Evolutionary conservation across 2,888 invertebrate species (phyloP), one percentile per base, ranked within the genome.

Genomic region (Meganola albula): DNA sequence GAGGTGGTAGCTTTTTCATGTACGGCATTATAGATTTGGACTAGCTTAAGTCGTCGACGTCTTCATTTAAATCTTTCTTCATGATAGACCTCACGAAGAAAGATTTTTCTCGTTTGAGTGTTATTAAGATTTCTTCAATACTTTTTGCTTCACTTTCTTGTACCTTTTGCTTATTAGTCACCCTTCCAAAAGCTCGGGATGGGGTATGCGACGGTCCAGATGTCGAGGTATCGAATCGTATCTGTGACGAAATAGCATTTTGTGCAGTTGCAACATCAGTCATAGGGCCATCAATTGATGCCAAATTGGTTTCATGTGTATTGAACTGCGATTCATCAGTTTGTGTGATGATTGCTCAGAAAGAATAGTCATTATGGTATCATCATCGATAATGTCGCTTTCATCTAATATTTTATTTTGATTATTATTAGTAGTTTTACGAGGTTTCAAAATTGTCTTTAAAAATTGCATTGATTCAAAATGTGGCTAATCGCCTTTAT

Each of bases 81-180:
- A 32, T 36, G 25, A 29, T 36, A 32, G 27, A 21, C 27, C 27
- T 36, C n/a, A n/a, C n/a, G n/a, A n/a, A n/a, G n/a, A n/a, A n/a
- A n/a, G n/a, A n/a, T n/a, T 32, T 32, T 32, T 36, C 31, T 36
- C 24, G 27, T 36, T 31, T 27, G 24, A 32, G 36, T 35, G 30
- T 30, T 35, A 31, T 36, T 36, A 32, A 36, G 24, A 31, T 36
- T 36, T 36, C 31, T 36, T 36, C 36, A 31, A 36, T 27, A 36
- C 36, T 36, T 31, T 32, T 36, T 31, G 18, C 26, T 31, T 26
- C 20, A 36, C 25, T 9, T 34, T 30, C 35, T 31, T 31, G 35
- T 35, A 31, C 35, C 35, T 31, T 35, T 31, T 35, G 31, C n/a
- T n/a, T n/a, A 6, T n/a, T 31, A 31, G 26, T 27, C 35, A 35